Conservation (phyloP, 2,113 vertebrate species). For the Marcusenius ussheri region DNA sequence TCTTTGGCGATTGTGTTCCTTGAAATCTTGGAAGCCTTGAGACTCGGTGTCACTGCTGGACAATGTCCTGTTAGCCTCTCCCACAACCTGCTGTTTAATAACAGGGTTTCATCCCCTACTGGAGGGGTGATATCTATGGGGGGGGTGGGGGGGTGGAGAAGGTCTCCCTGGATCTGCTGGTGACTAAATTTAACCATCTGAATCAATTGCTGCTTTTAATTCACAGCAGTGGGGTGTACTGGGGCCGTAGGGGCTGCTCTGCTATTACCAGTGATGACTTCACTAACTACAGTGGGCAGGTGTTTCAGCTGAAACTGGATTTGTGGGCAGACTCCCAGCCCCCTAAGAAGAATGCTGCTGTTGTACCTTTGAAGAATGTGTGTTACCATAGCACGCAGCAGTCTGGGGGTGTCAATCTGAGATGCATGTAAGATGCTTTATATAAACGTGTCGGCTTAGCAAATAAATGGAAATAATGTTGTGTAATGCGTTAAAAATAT, state of each 20-base stretch:
- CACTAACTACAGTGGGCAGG: not conserved
- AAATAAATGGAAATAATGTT: not conserved
- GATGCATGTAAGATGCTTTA: not conserved
- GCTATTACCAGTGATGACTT: not conserved
- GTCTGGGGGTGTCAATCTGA: not conserved
- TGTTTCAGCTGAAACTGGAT: not conserved
- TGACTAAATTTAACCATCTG: slow-evolving; percentile 1
- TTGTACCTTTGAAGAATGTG: not conserved
- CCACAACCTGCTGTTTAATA: slow-evolving; percentile 8
- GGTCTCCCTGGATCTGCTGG: not conserved
- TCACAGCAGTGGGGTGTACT: not conserved
- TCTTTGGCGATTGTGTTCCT: not conserved
- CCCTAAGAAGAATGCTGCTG: not conserved
- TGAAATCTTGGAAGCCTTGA: not conserved
- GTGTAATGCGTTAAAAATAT: not conserved
- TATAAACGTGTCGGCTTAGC: not conserved
- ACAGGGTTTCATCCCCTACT: not conserved
- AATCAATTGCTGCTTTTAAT: slow-evolving; percentile 11
- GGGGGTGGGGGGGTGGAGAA: not conserved
- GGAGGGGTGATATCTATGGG: not conserved
- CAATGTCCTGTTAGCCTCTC: not conserved
- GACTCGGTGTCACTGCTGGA: not conserved
- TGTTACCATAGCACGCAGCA: not conserved
- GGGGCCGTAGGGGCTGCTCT: not conserved
- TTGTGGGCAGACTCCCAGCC: not conserved